Percentiles rank a stretch among this genome's conserved stretches.
These are phyloP conservation scores for Campylomormyrus tamandua DNA, from an alignment of 2,113 vertebrate genomes.

Conservation along the genomic window DNA sequence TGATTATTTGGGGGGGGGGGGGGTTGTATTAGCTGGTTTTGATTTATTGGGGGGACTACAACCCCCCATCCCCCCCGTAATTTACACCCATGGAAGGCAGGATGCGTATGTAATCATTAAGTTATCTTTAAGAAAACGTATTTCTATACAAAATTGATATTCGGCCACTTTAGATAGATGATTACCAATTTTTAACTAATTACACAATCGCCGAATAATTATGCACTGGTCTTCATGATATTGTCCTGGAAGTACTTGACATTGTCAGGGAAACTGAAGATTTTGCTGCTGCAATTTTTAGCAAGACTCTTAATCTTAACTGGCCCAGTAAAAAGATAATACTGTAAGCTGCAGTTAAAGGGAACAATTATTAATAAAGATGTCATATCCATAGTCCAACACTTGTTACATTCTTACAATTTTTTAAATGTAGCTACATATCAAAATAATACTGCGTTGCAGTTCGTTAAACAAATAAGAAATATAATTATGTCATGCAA, in stretches of 20 bases:
- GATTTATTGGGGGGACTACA: no score
- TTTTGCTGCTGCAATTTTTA: background rate
- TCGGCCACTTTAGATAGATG: no score
- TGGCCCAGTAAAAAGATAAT: background rate
- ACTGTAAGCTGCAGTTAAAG: background rate
- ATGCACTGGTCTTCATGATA: background rate
- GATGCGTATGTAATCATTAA: background rate
- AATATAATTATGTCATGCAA: background rate
- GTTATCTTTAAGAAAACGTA: background rate
- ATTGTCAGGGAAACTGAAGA: background rate
- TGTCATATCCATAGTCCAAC: background rate
- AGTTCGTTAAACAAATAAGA: background rate
- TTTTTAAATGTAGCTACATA: background rate
- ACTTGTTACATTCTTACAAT: background rate
- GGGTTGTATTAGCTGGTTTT: no score
- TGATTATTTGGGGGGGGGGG: no score
- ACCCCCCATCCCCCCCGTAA: no score
- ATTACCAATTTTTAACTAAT: background rate
- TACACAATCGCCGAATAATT: background rate
- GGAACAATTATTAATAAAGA: background rate
- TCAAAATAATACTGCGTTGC: background rate
- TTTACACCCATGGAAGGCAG: background rate
- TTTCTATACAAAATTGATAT: background rate
- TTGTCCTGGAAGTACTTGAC: background rate
- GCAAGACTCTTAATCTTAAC: background rate